Evolutionary conservation across 2,888 invertebrate species (phyloP).

Genomic region (Rosalia funebris): DNA sequence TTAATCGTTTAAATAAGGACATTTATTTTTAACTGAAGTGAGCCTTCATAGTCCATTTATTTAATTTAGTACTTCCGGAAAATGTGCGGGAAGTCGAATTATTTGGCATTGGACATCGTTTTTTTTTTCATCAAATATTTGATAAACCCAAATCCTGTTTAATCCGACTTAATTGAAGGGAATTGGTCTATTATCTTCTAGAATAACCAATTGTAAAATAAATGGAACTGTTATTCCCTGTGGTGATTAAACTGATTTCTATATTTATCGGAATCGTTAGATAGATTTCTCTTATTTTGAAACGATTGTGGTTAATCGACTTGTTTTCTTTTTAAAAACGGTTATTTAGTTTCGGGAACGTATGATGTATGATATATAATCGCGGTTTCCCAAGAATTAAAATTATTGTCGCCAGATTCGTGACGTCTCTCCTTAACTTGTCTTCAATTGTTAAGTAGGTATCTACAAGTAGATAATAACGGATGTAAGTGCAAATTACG

Average conservation of each 20-base stretch:
- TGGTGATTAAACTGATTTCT: background rate
- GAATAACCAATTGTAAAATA: background rate
- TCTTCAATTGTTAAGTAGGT: conserved; percentile 9
- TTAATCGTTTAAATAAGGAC: conserved; percentile 13
- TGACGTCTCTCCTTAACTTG: background rate
- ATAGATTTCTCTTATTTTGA: background rate
- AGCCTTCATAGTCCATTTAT: conserved; percentile 1
- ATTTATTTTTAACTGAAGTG: conserved; percentile 3
- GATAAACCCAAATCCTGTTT: background rate
- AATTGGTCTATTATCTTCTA: background rate
- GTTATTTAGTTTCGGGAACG: background rate
- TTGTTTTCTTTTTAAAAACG: background rate
- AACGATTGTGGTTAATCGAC: background rate
- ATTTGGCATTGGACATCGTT: background rate
- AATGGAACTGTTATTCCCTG: background rate
- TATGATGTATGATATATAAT: too few species aligned
- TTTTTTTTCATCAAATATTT: background rate
- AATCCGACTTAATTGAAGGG: background rate
- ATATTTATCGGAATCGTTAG: background rate
- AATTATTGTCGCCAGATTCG: background rate
- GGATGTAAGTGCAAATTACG: conserved; percentile 10
- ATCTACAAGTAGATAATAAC: conserved; percentile 6
- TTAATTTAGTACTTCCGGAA: background rate
- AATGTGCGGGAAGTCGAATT: background rate
- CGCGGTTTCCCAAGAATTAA: background rate